Evolutionary conservation across 2,113 vertebrate genomes (phyloP).

Genomic region (Odocoileus virginianus): DNA sequence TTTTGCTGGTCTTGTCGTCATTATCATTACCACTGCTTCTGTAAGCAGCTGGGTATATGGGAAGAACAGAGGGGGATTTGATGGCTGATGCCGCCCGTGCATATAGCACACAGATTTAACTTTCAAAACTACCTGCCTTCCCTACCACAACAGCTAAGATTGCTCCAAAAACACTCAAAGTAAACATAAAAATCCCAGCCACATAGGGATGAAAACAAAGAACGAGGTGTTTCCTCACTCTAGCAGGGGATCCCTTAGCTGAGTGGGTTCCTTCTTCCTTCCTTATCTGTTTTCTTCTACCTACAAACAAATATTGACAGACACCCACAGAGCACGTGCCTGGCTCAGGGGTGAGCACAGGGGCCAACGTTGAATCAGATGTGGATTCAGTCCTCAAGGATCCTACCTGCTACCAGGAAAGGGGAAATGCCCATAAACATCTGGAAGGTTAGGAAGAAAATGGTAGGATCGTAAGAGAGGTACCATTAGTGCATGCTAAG

Average conservation of each 20-base stretch:
- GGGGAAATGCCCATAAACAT: neutral
- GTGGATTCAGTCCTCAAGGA: neutral
- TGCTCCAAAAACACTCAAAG: neutral
- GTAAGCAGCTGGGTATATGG: neutral
- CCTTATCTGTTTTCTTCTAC: neutral
- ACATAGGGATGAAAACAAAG: neutral
- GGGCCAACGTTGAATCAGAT: neutral
- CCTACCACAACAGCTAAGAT: neutral
- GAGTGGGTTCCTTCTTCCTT: neutral
- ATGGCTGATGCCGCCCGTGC: neutral
- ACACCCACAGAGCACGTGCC: neutral
- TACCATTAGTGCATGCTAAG: neutral
- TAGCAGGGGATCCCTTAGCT: neutral
- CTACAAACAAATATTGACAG: neutral
- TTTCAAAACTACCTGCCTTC: neutral
- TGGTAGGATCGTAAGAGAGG: neutral
- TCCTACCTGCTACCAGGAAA: neutral
- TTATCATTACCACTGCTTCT: neutral
- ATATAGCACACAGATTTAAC: neutral
- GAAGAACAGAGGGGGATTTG: neutral
- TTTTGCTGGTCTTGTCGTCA: neutral
- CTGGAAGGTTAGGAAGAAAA: neutral
- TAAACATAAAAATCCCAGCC: neutral
- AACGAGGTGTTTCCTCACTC: neutral
- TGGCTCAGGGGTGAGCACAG: rapidly evolving